Evolutionary conservation across 2,888 invertebrate species (phyloP), one percentile per base, ranked within the genome.

Genomic region (Calameuta filiformis): DNA sequence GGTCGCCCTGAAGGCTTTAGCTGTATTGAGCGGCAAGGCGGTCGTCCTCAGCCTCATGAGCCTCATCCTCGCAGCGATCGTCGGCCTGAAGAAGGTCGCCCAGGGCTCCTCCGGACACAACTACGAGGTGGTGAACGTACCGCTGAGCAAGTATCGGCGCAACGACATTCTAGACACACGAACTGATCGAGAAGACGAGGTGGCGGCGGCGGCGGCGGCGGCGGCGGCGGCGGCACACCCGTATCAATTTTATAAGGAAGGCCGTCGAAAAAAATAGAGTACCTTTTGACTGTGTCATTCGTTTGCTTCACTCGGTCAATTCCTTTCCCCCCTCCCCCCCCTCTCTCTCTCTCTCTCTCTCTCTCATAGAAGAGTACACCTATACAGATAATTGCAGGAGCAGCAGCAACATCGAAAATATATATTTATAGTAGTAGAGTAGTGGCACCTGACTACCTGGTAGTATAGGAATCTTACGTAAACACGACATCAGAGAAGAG

Each of bases 1-100:
- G 0, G 91, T 95, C 68, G 93, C 95, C 0, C 88, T 96, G 76
- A 96, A 96, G 86, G 93, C 94, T 1, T 90, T 96, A 81, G 95
- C 95, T 1, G 93, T 96, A 69, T 90, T 96, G 75, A 94, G 96
- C 34, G 94, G 94, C 80, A 92, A 93, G 83, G 92, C 93, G 0
- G 92, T 94, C 23, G 88, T 93, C 3, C 87, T 93, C 15, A 93
- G 93, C 83, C 87, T 92, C 11, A 90, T 93, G 90, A 93, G 93
- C 81, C 89, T 93, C 69, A 93, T 95, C 9, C 91, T 95, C 87
- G 94, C 95, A 0, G 94, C 94, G 1, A 93, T 95, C 4, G 92
- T 95, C 1, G 94, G 94, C 69, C 91, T 95, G 40, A 93, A 93
- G 81, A 94, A 93, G 37, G 91, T 94, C 88, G 86, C 92, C 87